A percentile compares a stretch with the other conserved stretches of the same genome.
Evolutionary conservation across 2,888 invertebrate species (phyloP).

Genomic region (Cheilosia impressa): DNA sequence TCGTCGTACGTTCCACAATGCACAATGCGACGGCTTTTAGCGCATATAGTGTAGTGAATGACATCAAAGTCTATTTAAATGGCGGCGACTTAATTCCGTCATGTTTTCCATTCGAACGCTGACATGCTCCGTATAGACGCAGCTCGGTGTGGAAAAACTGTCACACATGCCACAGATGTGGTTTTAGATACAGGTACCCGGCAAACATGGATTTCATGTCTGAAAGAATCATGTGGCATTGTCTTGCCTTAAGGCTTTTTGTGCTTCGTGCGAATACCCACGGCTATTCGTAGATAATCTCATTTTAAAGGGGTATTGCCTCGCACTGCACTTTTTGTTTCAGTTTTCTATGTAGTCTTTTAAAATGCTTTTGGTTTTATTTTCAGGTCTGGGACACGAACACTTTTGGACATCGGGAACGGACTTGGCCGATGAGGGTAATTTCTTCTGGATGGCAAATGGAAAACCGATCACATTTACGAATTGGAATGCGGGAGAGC

Average conservation of each 20-base stretch:
- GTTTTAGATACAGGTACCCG: slow-evolving; percentile 38
- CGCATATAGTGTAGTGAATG: slow-evolving; percentile 16
- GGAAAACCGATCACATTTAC: slow-evolving; percentile 94
- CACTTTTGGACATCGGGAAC: slow-evolving; percentile 98
- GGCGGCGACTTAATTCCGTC: slow-evolving; percentile 66
- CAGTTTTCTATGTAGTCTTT: not conserved
- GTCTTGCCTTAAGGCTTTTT: slow-evolving; percentile 37
- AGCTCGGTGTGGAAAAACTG: slow-evolving; percentile 32
- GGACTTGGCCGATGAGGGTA: slow-evolving; percentile 95
- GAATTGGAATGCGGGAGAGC: slow-evolving; percentile 97
- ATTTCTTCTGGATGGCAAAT: slow-evolving; percentile 97
- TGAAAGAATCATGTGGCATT: slow-evolving; percentile 63
- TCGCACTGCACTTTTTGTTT: slow-evolving; percentile 6
- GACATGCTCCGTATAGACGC: slow-evolving; percentile 25
- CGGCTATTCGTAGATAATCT: slow-evolving; percentile 32
- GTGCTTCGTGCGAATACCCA: slow-evolving; percentile 1
- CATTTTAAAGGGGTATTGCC: slow-evolving; percentile 53
- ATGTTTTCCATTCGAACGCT: slow-evolving; percentile 48
- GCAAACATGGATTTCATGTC: slow-evolving; percentile 22
- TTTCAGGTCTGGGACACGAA: slow-evolving; percentile 92
- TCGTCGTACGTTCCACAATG: slow-evolving; percentile 31
- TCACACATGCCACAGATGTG: slow-evolving; percentile 37
- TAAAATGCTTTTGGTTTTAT: slow-evolving; percentile 1
- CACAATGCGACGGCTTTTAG: slow-evolving; percentile 45
- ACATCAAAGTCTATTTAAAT: slow-evolving; percentile 68